These are phyloP conservation scores for Anoura caudifer DNA, from an alignment of 2,113 vertebrate species.

Conservation along the genomic window DNA sequence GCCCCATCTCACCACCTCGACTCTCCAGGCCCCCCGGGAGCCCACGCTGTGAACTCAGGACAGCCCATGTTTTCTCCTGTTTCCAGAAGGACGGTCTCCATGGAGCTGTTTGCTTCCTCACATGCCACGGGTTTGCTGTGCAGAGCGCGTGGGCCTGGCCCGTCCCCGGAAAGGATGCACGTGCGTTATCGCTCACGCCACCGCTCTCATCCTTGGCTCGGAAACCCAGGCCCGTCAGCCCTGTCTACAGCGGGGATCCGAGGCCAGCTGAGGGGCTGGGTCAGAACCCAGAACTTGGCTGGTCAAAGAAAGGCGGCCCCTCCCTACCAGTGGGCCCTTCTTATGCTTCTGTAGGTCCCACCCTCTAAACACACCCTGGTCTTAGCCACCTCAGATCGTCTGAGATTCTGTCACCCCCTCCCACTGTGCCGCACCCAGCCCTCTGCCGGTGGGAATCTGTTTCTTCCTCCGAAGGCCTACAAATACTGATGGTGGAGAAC, in stretches of 20 bases:
- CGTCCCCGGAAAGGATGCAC: rapidly evolving
- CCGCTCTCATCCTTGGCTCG: neutral
- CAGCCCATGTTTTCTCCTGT: neutral
- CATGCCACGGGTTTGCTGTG: neutral
- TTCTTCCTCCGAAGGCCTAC: neutral
- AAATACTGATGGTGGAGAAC: rapidly evolving
- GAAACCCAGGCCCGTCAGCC: neutral
- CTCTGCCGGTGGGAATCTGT: neutral
- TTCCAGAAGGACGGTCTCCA: neutral
- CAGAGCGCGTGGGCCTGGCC: neutral
- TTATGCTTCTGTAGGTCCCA: neutral
- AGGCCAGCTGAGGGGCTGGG: neutral
- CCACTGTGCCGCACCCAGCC: neutral
- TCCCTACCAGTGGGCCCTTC: neutral
- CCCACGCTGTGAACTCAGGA: neutral
- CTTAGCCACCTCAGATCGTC: neutral
- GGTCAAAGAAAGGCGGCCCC: neutral
- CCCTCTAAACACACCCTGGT: neutral
- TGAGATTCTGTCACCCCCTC: neutral
- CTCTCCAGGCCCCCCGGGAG: neutral
- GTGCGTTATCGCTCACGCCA: neutral
- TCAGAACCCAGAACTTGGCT: neutral
- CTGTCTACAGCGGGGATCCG: neutral
- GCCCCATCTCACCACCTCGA: neutral
- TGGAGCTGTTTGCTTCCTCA: neutral